Percentiles rank a stretch among this genome's conserved stretches.
phyloP scores from a whole-genome alignment of 1,140 invertebrate species.

The Dysdera silvatica region DNA sequence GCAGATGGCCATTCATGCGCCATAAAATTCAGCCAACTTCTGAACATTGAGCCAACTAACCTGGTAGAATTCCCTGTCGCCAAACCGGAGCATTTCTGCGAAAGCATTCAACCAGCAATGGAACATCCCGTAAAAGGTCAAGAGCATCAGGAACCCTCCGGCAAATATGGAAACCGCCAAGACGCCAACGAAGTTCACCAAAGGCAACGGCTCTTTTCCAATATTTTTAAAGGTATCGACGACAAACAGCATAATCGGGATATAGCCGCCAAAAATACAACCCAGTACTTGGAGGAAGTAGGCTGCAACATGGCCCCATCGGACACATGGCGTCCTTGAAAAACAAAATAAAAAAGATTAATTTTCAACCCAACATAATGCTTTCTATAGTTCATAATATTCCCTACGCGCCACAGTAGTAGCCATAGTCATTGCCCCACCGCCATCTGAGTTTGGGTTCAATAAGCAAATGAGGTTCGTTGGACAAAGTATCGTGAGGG shows the following conservation, averaged over 20 bases:
- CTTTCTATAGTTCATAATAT: too few species aligned
- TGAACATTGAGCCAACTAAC: too few species aligned
- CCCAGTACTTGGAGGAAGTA: slow-evolving; percentile 68
- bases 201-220: slow-evolving; percentile 55
- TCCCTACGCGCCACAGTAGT: too few species aligned
- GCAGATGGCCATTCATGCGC: too few species aligned
- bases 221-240: slow-evolving; percentile 62
- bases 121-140: slow-evolving; percentile 73
- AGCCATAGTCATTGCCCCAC: too few species aligned
- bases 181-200: slow-evolving; percentile 53
- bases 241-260: slow-evolving; percentile 67
- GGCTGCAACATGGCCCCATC: slow-evolving; percentile 63
- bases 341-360: slow-evolving; percentile 1
- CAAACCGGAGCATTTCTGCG: slow-evolving; percentile 77
- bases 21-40: too few species aligned
- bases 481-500: too few species aligned
- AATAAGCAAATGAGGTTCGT: too few species aligned
- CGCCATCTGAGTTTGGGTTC: too few species aligned
- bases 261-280: slow-evolving; percentile 67
- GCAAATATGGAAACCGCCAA: slow-evolving; percentile 68
- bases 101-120: slow-evolving; percentile 84
- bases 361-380: too few species aligned
- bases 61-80: slow-evolving; percentile 74
- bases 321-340: slow-evolving; percentile 58
- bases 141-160: slow-evolving; percentile 61